These are phyloP conservation scores for Melolontha melolontha DNA, from an alignment of 2,888 invertebrate species.

Conservation along the genomic window DNA sequence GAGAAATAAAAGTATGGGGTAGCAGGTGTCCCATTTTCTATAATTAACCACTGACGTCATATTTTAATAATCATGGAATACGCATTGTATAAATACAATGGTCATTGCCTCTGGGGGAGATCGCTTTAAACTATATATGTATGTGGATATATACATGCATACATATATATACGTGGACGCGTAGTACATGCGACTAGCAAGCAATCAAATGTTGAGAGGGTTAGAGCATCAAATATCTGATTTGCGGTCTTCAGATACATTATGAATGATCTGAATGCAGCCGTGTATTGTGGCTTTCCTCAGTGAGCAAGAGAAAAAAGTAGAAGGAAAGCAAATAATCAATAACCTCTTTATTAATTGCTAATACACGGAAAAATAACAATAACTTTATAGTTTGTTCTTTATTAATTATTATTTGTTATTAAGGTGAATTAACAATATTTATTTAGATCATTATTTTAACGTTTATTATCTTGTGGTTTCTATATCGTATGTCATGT, in stretches of 20 bases:
- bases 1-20: conserved; percentile 46
- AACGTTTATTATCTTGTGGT: conserved; percentile 47
- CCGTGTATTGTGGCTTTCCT: conserved; percentile 1
- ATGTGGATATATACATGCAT: not conserved
- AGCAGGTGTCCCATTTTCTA: conserved; percentile 56
- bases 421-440: not conserved
- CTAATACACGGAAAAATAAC: no score
- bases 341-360: no score
- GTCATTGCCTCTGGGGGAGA: conserved; percentile 53
- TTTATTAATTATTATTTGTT: no score
- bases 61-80: conserved; percentile 62
- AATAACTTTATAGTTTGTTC: no score
- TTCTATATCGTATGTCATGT: conserved; percentile 54
- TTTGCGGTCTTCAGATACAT: conserved; percentile 38
- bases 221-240: conserved; percentile 37
- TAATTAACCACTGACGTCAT: conserved; percentile 58
- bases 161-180: no score
- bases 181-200: conserved; percentile 39
- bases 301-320: conserved; percentile 1
- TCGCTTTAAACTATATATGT: conserved; percentile 48
- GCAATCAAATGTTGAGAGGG: conserved; percentile 43
- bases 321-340: not conserved
- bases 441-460: not conserved
- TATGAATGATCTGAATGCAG: conserved; percentile 2
- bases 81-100: conserved; percentile 63